These are phyloP conservation scores for Murina feae DNA, from an alignment of 2,113 vertebrate species.

Conservation along the genomic window DNA sequence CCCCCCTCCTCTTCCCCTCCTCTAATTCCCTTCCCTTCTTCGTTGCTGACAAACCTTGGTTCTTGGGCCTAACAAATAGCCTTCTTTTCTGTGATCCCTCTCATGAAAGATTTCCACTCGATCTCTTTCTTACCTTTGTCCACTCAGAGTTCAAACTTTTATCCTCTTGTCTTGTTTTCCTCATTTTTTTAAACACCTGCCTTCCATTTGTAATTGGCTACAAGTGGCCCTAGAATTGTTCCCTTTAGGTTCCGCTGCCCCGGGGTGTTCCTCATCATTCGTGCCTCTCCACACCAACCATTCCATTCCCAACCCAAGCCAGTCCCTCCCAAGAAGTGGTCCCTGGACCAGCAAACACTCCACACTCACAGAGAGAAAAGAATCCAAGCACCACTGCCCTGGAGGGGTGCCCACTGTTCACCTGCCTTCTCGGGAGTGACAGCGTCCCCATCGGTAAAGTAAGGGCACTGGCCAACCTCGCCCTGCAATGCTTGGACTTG, in stretches of 20 bases:
- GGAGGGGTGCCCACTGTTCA: not conserved
- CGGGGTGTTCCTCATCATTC: not conserved
- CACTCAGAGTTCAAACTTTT: not conserved
- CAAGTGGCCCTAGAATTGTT: not conserved
- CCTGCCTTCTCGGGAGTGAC: not conserved
- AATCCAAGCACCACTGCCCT: not conserved
- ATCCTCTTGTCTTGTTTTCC: not conserved
- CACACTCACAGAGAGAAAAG: not conserved
- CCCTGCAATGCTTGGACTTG: not conserved
- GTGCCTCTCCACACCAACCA: too few relatives aligned
- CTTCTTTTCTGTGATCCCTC: not conserved
- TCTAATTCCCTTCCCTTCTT: not conserved
- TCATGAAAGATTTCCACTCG: not conserved
- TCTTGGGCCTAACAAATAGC: not conserved
- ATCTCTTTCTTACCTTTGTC: not conserved
- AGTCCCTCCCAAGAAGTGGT: not conserved
- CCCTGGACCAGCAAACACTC: not conserved
- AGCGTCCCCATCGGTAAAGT: not conserved
- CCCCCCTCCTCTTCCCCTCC: not conserved
- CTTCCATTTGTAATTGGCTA: not conserved
- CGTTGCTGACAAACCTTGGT: not conserved
- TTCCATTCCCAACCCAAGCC: not conserved
- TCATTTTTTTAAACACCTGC: not conserved
- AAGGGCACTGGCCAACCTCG: not conserved
- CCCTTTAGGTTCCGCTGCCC: not conserved